Evolutionary conservation across 2,888 invertebrate genomes (phyloP), one percentile per base, ranked within the genome.

Genomic region (Bembecia ichneumoniformis): DNA sequence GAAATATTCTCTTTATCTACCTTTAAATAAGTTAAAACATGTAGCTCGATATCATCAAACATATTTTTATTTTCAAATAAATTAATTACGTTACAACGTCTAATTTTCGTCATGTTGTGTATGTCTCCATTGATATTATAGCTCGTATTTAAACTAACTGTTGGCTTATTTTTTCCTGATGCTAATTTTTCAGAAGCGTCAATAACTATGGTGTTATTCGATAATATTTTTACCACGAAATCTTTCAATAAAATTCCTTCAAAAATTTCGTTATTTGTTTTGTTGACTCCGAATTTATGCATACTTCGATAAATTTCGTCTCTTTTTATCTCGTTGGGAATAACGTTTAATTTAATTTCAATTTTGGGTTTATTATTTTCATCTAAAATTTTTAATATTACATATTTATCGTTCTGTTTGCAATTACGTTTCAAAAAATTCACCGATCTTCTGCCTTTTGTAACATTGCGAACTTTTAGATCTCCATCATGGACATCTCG

Each of bases 381-480:
- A 35, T 72, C 63, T 28, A 68, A 44, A n/a, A 79, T 63, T 53
- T 73, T 71, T 5, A 81, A 45, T 35, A 73, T 48, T 3, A 77
- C 50, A 47, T 13, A 4, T 35, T 43, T 51, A 46, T n/a, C 5
- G 4, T 28, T 48, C 11, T 11, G 36, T 49, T 11, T 11, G 45
- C 2, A 28, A 28, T 28, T 7, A 28, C 28, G 28, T 7, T 28
- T 28, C 9, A 28, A 28, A 28, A 9, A 28, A 28, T 28, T 28
- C 28, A 28, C 28, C 9, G 28, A 28, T 28, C 28, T 28, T 9
- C 28, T 28, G 9, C 28, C 28, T 28, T 28, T 28, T 28, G 9
- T 9, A 28, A 28, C 28, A 5, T 28, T 28, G 9, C 4, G 28
- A 28, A 9, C 9, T 28, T 28, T 28, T 2, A 1, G 28, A 28